These are phyloP conservation scores for Drosophila formosana DNA, from an alignment of 2,888 invertebrate species.

Conservation along the genomic window DNA sequence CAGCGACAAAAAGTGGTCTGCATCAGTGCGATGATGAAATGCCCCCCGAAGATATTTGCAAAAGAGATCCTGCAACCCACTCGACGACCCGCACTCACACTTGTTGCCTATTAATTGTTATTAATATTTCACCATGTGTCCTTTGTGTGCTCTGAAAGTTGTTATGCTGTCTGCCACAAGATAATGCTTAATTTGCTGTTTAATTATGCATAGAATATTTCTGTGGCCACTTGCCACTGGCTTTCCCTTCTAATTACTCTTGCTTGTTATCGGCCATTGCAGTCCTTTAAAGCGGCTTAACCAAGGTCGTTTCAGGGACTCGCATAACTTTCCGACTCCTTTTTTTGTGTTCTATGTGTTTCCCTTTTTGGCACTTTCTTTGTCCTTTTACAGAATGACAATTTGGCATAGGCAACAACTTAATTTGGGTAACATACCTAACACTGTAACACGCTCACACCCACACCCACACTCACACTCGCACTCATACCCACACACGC, in stretches of 20 bases:
- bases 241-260: constrained; percentile 57
- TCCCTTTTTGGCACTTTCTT: constrained; percentile 21
- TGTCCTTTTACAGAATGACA: constrained; percentile 49
- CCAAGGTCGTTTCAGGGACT: constrained; percentile 42
- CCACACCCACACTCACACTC: background rate
- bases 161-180: constrained; percentile 26
- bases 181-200: constrained; percentile 73
- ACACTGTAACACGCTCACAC: constrained; percentile 21
- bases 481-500: background rate
- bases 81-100: constrained; percentile 36
- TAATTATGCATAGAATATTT: constrained; percentile 71
- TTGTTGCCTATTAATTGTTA: constrained; percentile 79
- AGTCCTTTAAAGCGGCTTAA: constrained; percentile 57
- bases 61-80: background rate
- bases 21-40: constrained; percentile 73
- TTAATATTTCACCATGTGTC: constrained; percentile 66
- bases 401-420: constrained; percentile 66
- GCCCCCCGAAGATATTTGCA: constrained; percentile 37
- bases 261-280: constrained; percentile 59
- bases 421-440: constrained; percentile 61
- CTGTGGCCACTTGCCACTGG: constrained; percentile 26
- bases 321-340: constrained; percentile 39
- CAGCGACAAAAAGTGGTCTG: constrained; percentile 36
- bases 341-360: background rate
- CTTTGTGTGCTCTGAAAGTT: constrained; percentile 14